Conservation (phyloP, 2,888 invertebrate species). For the Cremastinae sp. region DNA sequence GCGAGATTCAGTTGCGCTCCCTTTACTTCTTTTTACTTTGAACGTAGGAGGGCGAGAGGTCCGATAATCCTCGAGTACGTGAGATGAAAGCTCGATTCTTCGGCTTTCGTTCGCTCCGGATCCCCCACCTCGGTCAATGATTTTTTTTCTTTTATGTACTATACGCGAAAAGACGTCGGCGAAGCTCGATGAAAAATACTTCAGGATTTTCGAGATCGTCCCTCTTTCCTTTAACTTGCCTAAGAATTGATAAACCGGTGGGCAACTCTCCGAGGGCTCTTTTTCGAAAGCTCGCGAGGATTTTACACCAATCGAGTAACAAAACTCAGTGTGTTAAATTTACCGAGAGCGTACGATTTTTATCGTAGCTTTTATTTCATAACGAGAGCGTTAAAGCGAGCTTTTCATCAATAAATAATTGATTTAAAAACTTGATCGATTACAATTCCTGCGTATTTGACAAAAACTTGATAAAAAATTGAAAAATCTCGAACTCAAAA, state of each 20-base stretch:
- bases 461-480: too few species aligned
- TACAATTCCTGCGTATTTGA: too few species aligned
- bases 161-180: constrained; percentile 12
- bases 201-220: constrained; percentile 52
- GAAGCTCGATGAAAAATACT: constrained; percentile 58
- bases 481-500: too few species aligned
- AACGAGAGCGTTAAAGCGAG: too few species aligned
- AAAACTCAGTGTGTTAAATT: background rate
- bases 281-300: background rate
- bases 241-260: constrained; percentile 52
- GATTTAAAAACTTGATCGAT: too few species aligned
- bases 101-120: constrained; percentile 22
- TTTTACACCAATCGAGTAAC: background rate
- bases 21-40: constrained; percentile 60
- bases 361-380: too few species aligned
- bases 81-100: constrained; percentile 76
- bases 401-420: too few species aligned
- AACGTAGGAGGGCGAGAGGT: constrained; percentile 61
- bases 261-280: constrained; percentile 43
- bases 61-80: constrained; percentile 71
- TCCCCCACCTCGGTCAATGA: constrained; percentile 10
- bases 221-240: constrained; percentile 4
- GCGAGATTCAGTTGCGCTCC: constrained; percentile 33
- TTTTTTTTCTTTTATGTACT: constrained; percentile 36
- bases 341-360: too few species aligned